Base-by-base conservation (phyloP, 2,113 vertebrate species). In the Scopus umbretta region DNA sequence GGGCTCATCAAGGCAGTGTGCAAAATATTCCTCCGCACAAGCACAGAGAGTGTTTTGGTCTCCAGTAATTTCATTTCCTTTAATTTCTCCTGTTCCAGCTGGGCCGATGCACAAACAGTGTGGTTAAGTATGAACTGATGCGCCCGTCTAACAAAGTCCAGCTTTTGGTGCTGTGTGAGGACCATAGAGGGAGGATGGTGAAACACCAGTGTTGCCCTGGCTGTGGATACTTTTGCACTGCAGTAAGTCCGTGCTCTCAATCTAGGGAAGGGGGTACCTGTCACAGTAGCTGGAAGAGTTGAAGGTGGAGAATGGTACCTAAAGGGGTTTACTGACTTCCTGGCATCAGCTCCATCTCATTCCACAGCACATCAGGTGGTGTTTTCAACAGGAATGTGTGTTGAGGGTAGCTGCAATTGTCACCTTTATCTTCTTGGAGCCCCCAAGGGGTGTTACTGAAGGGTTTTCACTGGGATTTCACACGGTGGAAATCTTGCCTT, bases 121-220 rank as follows among this genome's bases (percentile, higher is more conserved):
- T 99, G 95, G 98, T 99, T 97, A 99, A 99, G 97, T 98, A 99
- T 65, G 99, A 99, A 97, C 98, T 99, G 98, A 99, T 99, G 99
- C 98, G 99, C 65, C 99, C 99, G 6, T 99, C 99, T 81, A 99
- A 99, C 98, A 98, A 98, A 53, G 99, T 99, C 49, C 99, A 99
- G 17, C 98, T 99, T 80, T 95, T 99, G 97, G 98, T 99, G 90
- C 98, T 99, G 95, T 99, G 99, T 70, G 99, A 99, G 97, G 99
- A 99, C 97, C 99, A 99, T 97, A 98, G 99, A 95, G 99, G 99
- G 21, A 99, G 99, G 85, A 99, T 99, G 99, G 99, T 99, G 90
- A 99, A 99, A 96, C 99, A 99, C 96, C 99, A 99, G 96, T 99
- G 99, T 98, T 99, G 99, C 96, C 99, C 99, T 3, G 99, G 99